phyloP scores from a whole-genome alignment of 2,888 invertebrate species.

The Aelia acuminata region DNA sequence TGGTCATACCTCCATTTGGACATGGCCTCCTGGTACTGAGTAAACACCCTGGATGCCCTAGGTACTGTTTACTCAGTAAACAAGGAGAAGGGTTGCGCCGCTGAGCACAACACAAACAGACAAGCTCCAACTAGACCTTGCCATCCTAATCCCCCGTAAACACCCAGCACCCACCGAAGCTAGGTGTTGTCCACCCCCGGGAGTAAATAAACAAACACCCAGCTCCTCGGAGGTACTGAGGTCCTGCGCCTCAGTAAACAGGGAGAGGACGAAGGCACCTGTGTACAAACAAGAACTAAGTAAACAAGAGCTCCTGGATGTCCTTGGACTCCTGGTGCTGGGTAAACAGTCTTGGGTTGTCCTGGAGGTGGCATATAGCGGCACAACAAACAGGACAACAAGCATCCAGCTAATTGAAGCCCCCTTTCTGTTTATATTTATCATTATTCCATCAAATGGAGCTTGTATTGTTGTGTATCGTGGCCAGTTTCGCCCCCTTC shows the following conservation, averaged over 20 bases:
- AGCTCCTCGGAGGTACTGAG: slow-evolving; percentile 54
- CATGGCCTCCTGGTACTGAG: slow-evolving; percentile 62
- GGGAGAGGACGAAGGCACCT: slow-evolving; percentile 57
- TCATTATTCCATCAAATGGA: not conserved
- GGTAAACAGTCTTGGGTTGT: slow-evolving; percentile 64
- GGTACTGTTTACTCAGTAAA: slow-evolving; percentile 64
- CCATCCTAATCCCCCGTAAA: slow-evolving; percentile 64
- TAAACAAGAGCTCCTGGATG: slow-evolving; percentile 62
- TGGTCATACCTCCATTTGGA: slow-evolving; percentile 40
- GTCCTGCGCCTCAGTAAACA: slow-evolving; percentile 65
- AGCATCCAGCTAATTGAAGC: not conserved
- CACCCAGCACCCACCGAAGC: slow-evolving; percentile 48
- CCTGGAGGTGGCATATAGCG: slow-evolving; percentile 46
- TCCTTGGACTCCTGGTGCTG: slow-evolving; percentile 62
- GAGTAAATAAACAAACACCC: slow-evolving; percentile 62
- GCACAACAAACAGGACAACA: slow-evolving; percentile 62
- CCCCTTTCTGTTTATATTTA: not conserved
- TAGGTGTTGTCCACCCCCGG: not conserved
- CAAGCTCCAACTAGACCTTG: slow-evolving; percentile 58
- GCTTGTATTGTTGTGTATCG: slow-evolving; percentile 63
- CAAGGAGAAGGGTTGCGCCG: slow-evolving; percentile 54
- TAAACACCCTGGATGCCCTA: slow-evolving; percentile 60
- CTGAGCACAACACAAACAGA: slow-evolving; percentile 60
- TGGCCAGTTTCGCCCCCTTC: slow-evolving; percentile 57
- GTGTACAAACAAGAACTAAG: slow-evolving; percentile 64